These are phyloP conservation scores for Lasioglossum albipes DNA, from an alignment of 1,140 invertebrate genomes.

Conservation along the genomic window DNA sequence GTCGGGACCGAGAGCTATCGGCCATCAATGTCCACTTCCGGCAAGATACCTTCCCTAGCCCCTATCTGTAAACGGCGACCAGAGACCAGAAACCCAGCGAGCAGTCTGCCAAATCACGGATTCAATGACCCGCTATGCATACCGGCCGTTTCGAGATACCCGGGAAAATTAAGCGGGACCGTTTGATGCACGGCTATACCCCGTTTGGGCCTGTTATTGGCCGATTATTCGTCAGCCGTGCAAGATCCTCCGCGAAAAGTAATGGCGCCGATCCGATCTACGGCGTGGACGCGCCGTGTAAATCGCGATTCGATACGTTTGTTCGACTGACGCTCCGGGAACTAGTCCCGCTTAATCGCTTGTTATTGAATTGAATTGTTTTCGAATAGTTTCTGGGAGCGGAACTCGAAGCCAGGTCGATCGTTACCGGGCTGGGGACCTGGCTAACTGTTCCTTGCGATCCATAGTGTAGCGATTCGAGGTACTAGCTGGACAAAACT, in stretches of 20 bases:
- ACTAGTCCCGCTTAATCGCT: not conserved
- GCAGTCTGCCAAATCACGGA: slow-evolving; percentile 43
- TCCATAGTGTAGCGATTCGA: too few species aligned
- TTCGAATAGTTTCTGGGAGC: slow-evolving; percentile 16
- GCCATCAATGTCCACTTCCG: slow-evolving; percentile 64
- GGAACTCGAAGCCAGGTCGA: not conserved
- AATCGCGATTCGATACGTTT: slow-evolving; percentile 5
- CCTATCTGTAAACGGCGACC: slow-evolving; percentile 26
- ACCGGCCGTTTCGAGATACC: not conserved
- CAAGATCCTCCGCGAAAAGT: not conserved
- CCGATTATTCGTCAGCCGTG: not conserved
- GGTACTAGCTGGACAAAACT: too few species aligned
- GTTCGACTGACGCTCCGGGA: not conserved
- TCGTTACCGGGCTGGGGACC: too few species aligned
- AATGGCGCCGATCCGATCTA: not conserved
- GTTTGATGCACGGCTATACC: too few species aligned
- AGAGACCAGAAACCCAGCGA: not conserved
- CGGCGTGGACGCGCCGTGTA: not conserved
- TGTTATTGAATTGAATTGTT: slow-evolving; percentile 29
- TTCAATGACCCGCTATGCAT: slow-evolving; percentile 37
- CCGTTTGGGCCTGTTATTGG: too few species aligned
- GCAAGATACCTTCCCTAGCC: slow-evolving; percentile 49
- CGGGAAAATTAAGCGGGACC: not conserved
- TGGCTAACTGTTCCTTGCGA: too few species aligned
- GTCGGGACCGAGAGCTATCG: slow-evolving; percentile 47